Evolutionary conservation across 2,797 vertebrate species (phyloP).

Genomic region (Crocodylus rhombifer): DNA sequence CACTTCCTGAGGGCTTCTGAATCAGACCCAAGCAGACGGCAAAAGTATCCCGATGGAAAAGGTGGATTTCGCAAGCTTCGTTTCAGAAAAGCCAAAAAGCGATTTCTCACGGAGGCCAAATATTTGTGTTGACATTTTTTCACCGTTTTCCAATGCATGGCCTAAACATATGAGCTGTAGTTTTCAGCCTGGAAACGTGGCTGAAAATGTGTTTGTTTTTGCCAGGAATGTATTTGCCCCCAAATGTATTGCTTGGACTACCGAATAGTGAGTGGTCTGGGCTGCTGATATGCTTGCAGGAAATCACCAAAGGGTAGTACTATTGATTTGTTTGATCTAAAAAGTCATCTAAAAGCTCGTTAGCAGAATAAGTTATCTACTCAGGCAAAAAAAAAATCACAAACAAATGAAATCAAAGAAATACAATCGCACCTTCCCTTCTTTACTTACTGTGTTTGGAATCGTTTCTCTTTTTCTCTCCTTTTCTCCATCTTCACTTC

Average conservation of each 20-base stretch:
- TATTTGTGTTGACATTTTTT: not conserved
- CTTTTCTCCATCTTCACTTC: not conserved
- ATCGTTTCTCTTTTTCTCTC: not conserved
- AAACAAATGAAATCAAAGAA: constrained; percentile 56
- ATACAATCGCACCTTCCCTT: not conserved
- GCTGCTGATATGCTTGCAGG: constrained; percentile 11
- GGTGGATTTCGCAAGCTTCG: not conserved
- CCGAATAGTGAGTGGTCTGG: constrained; percentile 49
- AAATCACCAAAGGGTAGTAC: constrained; percentile 33
- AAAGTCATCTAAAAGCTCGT: not conserved
- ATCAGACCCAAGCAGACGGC: not conserved
- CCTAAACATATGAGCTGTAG: constrained; percentile 35
- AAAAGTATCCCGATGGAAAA: constrained; percentile 1
- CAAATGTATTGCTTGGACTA: constrained; percentile 18
- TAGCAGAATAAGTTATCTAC: constrained; percentile 11
- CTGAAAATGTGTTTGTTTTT: constrained; percentile 70
- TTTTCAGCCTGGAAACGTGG: constrained; percentile 56
- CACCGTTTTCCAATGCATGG: not conserved
- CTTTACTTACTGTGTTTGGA: constrained; percentile 28
- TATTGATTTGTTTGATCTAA: constrained; percentile 57
- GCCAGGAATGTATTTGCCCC: constrained; percentile 36
- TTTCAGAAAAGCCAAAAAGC: not conserved
- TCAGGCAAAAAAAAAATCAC: constrained; percentile 14
- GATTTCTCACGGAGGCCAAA: not conserved
- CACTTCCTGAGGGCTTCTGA: constrained; percentile 59